A percentile compares a stretch with the other conserved stretches of the same genome.
These are phyloP conservation scores for Anarhynchus alexandrinus DNA, from an alignment of 2,113 vertebrate species.

Conservation along the genomic window DNA sequence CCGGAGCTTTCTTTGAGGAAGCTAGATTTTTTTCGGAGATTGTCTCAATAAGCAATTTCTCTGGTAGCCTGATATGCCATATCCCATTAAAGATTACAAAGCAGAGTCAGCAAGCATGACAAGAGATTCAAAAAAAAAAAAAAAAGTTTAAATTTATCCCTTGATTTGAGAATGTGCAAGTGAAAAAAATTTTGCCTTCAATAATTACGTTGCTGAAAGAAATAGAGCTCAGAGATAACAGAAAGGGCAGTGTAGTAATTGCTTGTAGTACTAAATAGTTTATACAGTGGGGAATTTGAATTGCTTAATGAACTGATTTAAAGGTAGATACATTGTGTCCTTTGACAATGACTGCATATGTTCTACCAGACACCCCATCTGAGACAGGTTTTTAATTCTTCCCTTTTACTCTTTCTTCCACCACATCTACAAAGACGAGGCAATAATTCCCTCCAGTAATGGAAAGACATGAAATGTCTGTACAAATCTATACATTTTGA, in stretches of 20 bases:
- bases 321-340: slow-evolving; percentile 16
- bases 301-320: slow-evolving; percentile 50
- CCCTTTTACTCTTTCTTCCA: background rate
- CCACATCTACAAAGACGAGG: background rate
- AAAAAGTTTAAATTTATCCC: background rate
- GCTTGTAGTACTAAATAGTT: slow-evolving; percentile 50
- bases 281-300: slow-evolving; percentile 34
- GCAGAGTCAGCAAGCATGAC: slow-evolving; percentile 28
- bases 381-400: background rate
- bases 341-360: slow-evolving; percentile 12
- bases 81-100: slow-evolving; percentile 61
- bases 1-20: background rate
- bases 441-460: background rate
- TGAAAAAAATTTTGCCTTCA: slow-evolving; percentile 2
- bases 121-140: background rate
- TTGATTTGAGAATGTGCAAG: slow-evolving; percentile 43
- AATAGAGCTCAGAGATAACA: slow-evolving; percentile 42
- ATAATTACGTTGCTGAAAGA: slow-evolving; percentile 60
- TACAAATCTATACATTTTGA: background rate
- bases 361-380: background rate
- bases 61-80: slow-evolving; percentile 17
- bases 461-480: background rate
- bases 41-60: slow-evolving; percentile 29
- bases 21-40: background rate
- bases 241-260: slow-evolving; percentile 51